These are phyloP conservation scores for Trichechus manatus DNA, from an alignment of 2,113 vertebrate species.

Conservation along the genomic window DNA sequence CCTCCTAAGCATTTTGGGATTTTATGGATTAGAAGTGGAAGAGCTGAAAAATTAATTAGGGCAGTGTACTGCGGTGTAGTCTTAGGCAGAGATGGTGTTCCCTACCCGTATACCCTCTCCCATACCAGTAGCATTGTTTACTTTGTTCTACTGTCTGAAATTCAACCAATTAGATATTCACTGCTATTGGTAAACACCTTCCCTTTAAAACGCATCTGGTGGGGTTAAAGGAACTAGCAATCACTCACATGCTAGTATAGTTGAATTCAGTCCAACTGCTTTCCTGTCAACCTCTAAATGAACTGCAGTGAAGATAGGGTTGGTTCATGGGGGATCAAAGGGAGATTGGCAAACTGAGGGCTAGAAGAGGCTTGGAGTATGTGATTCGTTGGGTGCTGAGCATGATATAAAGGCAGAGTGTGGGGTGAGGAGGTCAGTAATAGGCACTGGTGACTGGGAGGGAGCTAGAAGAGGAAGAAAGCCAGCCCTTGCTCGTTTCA, in stretches of 20 bases:
- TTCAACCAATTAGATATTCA: background rate
- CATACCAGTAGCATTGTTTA: background rate
- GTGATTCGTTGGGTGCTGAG: background rate
- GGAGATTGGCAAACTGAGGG: background rate
- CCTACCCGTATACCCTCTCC: rapidly evolving
- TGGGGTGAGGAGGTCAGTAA: background rate
- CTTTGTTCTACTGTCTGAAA: background rate
- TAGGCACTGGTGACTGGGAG: background rate
- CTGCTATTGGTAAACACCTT: background rate
- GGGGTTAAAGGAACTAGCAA: background rate
- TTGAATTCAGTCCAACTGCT: background rate
- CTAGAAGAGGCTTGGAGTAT: background rate
- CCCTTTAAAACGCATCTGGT: background rate
- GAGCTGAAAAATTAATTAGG: background rate
- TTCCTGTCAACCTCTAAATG: background rate
- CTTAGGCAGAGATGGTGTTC: background rate
- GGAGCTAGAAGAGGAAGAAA: background rate
- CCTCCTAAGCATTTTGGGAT: constrained; percentile 8
- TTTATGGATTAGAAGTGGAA: background rate
- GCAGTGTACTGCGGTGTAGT: background rate
- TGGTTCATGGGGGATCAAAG: background rate
- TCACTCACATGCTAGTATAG: background rate
- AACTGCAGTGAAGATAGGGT: background rate
- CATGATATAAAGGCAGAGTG: rapidly evolving
- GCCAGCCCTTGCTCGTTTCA: background rate